A percentile compares a stretch with the other conserved stretches of the same genome.
These are phyloP conservation scores for Philonicus albiceps DNA, from an alignment of 2,888 invertebrate genomes.

Conservation along the genomic window DNA sequence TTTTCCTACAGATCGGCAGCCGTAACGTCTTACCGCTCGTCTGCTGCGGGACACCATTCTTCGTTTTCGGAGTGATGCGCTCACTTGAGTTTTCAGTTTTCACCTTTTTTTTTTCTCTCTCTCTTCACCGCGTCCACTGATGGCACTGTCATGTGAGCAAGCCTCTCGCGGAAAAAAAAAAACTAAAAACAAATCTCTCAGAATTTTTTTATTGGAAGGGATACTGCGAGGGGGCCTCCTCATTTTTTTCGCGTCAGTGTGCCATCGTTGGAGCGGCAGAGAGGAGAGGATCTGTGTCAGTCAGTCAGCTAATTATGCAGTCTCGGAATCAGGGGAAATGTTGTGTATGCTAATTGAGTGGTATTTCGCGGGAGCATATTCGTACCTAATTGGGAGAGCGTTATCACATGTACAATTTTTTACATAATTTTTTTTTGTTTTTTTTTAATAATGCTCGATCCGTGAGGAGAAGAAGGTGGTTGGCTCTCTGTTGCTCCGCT, in stretches of 20 bases:
- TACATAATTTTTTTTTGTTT: not conserved
- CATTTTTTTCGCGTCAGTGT: not conserved
- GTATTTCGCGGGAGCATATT: not conserved
- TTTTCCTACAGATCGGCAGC: not conserved
- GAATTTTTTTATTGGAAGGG: not conserved
- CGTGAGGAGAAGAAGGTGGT: not conserved
- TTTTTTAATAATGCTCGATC: not conserved
- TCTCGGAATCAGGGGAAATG: not conserved
- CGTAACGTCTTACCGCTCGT: not conserved
- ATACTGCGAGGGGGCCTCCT: not conserved
- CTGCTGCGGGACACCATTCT: not conserved
- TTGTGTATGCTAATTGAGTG: not conserved
- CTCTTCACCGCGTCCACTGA: not conserved
- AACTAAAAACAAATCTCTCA: too few species aligned
- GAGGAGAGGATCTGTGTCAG: slow-evolving; percentile 6
- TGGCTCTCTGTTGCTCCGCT: not conserved
- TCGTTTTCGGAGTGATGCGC: not conserved
- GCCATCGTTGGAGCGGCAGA: not conserved
- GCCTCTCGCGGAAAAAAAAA: not conserved
- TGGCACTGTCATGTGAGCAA: not conserved
- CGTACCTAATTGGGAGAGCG: not conserved
- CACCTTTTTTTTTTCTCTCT: not conserved
- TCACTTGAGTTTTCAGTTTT: not conserved
- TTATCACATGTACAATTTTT: not conserved
- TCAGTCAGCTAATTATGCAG: slow-evolving; percentile 7